phyloP scores from a whole-genome alignment of 2,888 invertebrate genomes.

The Eremobia ochroleuca region DNA sequence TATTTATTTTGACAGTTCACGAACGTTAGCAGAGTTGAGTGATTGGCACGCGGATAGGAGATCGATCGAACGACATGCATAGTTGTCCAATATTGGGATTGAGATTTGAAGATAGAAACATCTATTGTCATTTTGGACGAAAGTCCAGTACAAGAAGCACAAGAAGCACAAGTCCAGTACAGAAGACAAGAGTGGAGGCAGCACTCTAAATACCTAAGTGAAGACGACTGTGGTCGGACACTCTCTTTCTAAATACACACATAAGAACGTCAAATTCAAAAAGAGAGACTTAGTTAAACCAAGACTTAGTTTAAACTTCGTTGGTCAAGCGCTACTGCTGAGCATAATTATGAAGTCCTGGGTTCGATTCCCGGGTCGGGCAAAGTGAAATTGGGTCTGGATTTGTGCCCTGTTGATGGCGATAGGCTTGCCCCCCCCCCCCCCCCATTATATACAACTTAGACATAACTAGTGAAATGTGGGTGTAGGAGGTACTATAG shows the following conservation, averaged over 20 bases:
- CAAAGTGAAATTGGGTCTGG: not conserved
- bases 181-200: too few species aligned
- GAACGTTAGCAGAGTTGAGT: not conserved
- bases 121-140: not conserved
- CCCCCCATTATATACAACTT: not conserved
- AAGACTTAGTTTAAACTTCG: not conserved
- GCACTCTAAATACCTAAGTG: too few species aligned
- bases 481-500: too few species aligned
- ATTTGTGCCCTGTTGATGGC: not conserved
- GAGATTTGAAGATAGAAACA: not conserved
- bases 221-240: too few species aligned
- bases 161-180: too few species aligned
- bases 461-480: too few species aligned
- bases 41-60: not conserved
- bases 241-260: too few species aligned
- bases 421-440: not conserved
- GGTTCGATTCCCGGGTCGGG: not conserved
- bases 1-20: constrained; percentile 1
- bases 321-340: not conserved
- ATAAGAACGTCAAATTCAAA: too few species aligned
- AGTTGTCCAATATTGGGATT: not conserved
- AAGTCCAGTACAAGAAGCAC: too few species aligned
- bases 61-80: not conserved
- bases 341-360: not conserved
- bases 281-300: too few species aligned